Evolutionary conservation across 1,140 invertebrate species (phyloP), one percentile per base, ranked within the genome.

Genomic region (Temnothorax longispinosus): DNA sequence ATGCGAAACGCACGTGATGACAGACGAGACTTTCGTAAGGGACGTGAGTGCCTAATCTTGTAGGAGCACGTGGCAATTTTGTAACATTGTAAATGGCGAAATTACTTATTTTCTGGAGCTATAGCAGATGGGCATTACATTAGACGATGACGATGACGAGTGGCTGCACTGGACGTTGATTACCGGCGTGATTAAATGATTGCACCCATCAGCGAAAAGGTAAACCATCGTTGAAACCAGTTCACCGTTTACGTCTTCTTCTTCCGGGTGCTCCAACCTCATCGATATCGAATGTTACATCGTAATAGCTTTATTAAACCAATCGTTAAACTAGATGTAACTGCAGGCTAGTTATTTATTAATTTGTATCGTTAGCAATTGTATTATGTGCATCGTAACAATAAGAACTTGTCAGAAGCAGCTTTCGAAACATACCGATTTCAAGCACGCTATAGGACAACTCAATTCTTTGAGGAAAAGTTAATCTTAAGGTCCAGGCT

Each of bases 1-100:
- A 89, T 88, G 88, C 89, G 76, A 92, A 90, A 89, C 77, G 60
- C 84, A 62, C 71, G 27, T 76, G 89, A 91, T 89, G 89, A 93
- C 86, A 89, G 62, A 65, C 88, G 88, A 32, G 62, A 77, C 72
- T 85, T 90, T 89, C 88, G 65, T 74, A 74, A 89, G 18, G 21
- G 7, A 3, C 10, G 8, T 6, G 21, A 54, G 15, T 62, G 27
- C n/a, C 35, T 78, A 54, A 72, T 67, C 54, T 85, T 72, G 47
- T 13, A 54, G 8, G 38, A 54, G n/a, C 32, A 41, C 3, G 27
- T 7, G 5, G 60, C 11, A 65, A 75, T 50, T 77, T 75, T 50
- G 58, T 77, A 85, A 67, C 11, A n/a, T 64, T 27, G 32, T 64
- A 65, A 78, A 85, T 75, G 69, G 44, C 41, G 54, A 50, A 84